Conservation (phyloP, 2,797 vertebrate genomes). For the Macroramphosus scolopax region DNA sequence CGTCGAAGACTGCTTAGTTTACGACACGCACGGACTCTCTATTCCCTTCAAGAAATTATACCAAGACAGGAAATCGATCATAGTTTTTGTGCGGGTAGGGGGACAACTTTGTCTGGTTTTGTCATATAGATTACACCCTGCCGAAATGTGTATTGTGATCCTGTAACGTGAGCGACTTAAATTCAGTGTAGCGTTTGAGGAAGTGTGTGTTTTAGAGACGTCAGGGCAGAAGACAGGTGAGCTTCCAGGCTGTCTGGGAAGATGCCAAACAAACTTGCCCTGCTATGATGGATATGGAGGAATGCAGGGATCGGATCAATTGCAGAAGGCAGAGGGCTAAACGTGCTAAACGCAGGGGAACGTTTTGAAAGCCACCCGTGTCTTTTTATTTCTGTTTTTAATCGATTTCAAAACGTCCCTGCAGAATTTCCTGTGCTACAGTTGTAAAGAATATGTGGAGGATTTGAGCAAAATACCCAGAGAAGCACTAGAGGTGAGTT, state of each 20-base stretch:
- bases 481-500: slow-evolving; percentile 80
- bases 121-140: background rate
- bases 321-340: slow-evolving; percentile 24
- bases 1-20: slow-evolving; percentile 75
- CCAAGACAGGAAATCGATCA: slow-evolving; percentile 78
- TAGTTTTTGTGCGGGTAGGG: slow-evolving; percentile 91
- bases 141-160: too few relatives aligned
- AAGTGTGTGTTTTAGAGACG: slow-evolving; percentile 6
- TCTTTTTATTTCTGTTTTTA: background rate
- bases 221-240: slow-evolving; percentile 28
- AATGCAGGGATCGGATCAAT: slow-evolving; percentile 10
- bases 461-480: slow-evolving; percentile 89
- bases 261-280: slow-evolving; percentile 12
- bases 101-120: slow-evolving; percentile 22
- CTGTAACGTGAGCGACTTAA: background rate
- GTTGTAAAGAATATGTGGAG: slow-evolving; percentile 93
- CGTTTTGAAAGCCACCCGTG: background rate
- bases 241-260: slow-evolving; percentile 18
- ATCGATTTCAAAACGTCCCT: slow-evolving; percentile 8
- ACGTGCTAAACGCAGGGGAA: background rate
- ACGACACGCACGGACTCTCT: slow-evolving; percentile 73
- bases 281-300: slow-evolving; percentile 13
- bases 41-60: slow-evolving; percentile 80
- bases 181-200: background rate
- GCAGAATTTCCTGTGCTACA: slow-evolving; percentile 94